These are phyloP conservation scores for Drosophila tani DNA, from an alignment of 1,140 invertebrate genomes.

Conservation along the genomic window DNA sequence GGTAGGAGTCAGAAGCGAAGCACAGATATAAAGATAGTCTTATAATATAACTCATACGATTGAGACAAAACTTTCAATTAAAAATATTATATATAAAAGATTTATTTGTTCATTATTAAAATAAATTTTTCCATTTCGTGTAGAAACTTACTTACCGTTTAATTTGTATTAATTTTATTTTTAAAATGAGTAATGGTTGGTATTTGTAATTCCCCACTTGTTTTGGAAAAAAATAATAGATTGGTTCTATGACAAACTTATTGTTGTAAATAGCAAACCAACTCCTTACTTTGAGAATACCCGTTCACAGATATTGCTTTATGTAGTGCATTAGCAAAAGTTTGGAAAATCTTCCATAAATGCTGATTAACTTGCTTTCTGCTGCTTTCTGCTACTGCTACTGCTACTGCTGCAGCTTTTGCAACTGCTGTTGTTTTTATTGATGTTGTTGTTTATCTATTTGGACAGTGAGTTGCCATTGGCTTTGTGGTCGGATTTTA, in stretches of 20 bases:
- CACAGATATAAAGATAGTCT: too few species aligned
- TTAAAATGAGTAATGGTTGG: too few species aligned
- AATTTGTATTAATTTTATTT: too few species aligned
- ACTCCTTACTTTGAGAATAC: neutral
- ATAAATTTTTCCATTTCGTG: too few species aligned
- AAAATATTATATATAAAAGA: too few species aligned
- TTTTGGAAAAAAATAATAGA: neutral
- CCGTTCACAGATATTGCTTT: neutral
- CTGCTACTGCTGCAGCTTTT: conserved; percentile 17
- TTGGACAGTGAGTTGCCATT: conserved; percentile 42
- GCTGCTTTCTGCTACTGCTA: neutral
- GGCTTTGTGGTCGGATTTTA: conserved; percentile 74
- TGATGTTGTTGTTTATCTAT: conserved; percentile 63
- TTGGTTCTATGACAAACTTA: neutral
- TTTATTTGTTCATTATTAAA: too few species aligned
- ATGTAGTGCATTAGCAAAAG: conserved; percentile 28
- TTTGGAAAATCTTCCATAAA: conserved; percentile 63
- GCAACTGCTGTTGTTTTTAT: conserved; percentile 13
- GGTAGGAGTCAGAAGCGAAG: too few species aligned
- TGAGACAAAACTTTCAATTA: too few species aligned
- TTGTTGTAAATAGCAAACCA: neutral
- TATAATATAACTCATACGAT: too few species aligned
- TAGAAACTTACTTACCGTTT: too few species aligned
- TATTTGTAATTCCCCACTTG: neutral
- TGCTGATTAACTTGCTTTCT: conserved; percentile 67